Evolutionary conservation across 2,797 vertebrate species (phyloP).

Genomic region (Tenualosa thibaudeaui): DNA sequence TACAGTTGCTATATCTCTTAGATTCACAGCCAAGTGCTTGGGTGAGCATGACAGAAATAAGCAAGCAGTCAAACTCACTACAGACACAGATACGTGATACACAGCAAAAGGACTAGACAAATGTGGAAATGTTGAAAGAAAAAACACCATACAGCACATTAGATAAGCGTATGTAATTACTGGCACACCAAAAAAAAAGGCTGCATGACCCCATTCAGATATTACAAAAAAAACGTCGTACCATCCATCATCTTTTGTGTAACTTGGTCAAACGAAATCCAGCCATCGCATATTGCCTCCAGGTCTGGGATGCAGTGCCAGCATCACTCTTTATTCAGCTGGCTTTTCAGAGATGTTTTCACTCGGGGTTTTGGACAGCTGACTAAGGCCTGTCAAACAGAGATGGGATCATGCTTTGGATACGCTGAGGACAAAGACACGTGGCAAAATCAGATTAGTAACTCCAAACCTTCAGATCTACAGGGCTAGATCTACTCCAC

Average conservation of each 20-base stretch:
- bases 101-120: background rate
- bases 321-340: slow-evolving; percentile 1
- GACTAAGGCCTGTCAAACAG: background rate
- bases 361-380: background rate
- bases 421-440: background rate
- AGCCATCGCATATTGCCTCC: slow-evolving; percentile 1
- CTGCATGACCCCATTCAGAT: background rate
- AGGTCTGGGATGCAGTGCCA: background rate
- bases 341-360: background rate
- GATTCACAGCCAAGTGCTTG: background rate
- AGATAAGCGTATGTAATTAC: background rate
- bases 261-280: background rate
- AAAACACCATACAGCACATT: background rate
- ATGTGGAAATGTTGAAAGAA: background rate
- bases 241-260: background rate
- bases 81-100: background rate
- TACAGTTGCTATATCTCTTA: background rate
- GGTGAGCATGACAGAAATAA: background rate
- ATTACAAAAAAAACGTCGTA: background rate
- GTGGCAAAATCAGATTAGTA: background rate
- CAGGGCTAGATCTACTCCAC: no score
- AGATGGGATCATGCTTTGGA: background rate
- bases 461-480: no score
- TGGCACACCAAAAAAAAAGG: background rate
- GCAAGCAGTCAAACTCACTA: background rate